phyloP scores from a whole-genome alignment of 2,113 vertebrate species.

The Malaclemys terrapin region DNA sequence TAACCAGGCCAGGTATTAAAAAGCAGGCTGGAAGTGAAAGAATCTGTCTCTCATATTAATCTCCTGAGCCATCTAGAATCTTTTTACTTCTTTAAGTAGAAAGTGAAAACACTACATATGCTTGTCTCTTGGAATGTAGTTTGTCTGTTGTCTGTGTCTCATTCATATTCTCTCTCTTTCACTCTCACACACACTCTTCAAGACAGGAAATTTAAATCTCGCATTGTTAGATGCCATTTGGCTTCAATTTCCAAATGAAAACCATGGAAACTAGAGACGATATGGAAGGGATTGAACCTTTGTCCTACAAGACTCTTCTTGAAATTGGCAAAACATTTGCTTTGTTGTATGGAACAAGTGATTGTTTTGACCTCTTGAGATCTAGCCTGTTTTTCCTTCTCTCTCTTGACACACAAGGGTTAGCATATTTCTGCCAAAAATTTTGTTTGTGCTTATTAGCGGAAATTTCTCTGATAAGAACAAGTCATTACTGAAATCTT shows the following conservation, averaged over 20 bases:
- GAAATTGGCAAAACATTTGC: not conserved
- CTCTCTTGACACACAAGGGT: not conserved
- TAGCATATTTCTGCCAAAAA: conserved; percentile 31
- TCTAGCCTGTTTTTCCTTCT: not conserved
- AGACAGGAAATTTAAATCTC: not conserved
- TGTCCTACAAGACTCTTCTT: not conserved
- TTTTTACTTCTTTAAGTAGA: not conserved
- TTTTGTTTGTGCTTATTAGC: conserved; percentile 63
- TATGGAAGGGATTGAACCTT: not conserved
- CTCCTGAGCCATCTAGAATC: conserved; percentile 8
- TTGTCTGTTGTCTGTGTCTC: not conserved
- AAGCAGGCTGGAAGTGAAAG: not conserved
- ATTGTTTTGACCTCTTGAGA: conserved; percentile 1
- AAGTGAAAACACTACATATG: not conserved
- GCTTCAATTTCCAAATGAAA: not conserved
- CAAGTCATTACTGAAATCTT: not conserved
- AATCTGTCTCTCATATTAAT: not conserved
- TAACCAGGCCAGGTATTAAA: not conserved
- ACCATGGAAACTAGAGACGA: conserved; percentile 19
- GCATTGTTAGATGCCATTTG: not conserved
- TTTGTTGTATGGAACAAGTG: not conserved
- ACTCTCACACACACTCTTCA: not conserved
- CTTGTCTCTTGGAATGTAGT: fast-evolving
- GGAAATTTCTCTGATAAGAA: conserved; percentile 64
- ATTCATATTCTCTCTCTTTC: fast-evolving